Percentiles rank a stretch among this genome's conserved stretches.
These are phyloP conservation scores for Steinernema khuongi DNA, from an alignment of 1,140 invertebrate species.

Conservation along the genomic window DNA sequence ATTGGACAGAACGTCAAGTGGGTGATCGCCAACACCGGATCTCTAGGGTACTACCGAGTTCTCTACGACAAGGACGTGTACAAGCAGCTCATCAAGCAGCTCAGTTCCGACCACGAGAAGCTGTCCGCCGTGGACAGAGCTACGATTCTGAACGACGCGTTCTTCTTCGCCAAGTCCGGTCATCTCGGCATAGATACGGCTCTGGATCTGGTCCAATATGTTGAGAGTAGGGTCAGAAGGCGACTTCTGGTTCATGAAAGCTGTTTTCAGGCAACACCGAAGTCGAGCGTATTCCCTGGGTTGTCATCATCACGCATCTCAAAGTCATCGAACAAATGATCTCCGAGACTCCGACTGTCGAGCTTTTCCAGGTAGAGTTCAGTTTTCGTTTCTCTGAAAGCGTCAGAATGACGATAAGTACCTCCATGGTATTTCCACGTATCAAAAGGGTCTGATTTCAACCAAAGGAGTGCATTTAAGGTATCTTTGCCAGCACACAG, in stretches of 20 bases:
- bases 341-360: slow-evolving; percentile 30
- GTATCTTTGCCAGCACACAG: too few relatives aligned
- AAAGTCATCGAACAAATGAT: slow-evolving; percentile 39
- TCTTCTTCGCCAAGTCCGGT: slow-evolving; percentile 37
- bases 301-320: slow-evolving; percentile 36
- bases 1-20: slow-evolving; percentile 30
- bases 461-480: too few relatives aligned
- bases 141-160: slow-evolving; percentile 43
- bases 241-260: not conserved
- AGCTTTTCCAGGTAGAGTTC: slow-evolving; percentile 34
- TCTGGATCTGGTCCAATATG: slow-evolving; percentile 41
- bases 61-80: slow-evolving; percentile 41
- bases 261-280: slow-evolving; percentile 24
- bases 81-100: slow-evolving; percentile 32
- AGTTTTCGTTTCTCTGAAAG: not conserved
- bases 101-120: slow-evolving; percentile 27
- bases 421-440: too few relatives aligned
- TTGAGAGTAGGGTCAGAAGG: slow-evolving; percentile 20
- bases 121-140: slow-evolving; percentile 39
- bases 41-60: slow-evolving; percentile 46
- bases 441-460: too few relatives aligned
- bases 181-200: slow-evolving; percentile 37
- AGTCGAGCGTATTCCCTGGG: slow-evolving; percentile 43
- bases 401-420: too few relatives aligned
- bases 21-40: slow-evolving; percentile 44